These are phyloP conservation scores for Chydorus sphaericus DNA, from an alignment of 2,888 invertebrate genomes.

Conservation along the genomic window DNA sequence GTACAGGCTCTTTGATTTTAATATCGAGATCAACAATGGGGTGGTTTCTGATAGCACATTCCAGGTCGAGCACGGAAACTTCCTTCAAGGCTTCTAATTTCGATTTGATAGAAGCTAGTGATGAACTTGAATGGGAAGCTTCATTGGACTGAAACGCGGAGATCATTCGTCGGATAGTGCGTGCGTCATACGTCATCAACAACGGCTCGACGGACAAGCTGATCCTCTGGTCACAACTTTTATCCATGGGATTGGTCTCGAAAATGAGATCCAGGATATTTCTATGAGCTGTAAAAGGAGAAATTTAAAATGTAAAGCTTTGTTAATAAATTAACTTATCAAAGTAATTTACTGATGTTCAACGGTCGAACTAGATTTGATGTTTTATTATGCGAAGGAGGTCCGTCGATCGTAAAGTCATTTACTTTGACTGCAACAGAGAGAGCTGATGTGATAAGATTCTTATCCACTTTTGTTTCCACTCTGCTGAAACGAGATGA, in stretches of 20 bases:
- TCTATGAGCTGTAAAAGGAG: too few species aligned
- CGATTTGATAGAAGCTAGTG: slow-evolving; percentile 73
- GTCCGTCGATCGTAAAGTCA: too few species aligned
- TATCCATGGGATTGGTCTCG: slow-evolving; percentile 72
- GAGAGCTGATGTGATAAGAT: too few species aligned
- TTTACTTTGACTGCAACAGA: too few species aligned
- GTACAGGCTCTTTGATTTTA: slow-evolving; percentile 68
- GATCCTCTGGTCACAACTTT: slow-evolving; percentile 61
- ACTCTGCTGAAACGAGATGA: too few species aligned
- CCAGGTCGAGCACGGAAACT: slow-evolving; percentile 80
- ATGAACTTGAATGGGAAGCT: slow-evolving; percentile 58
- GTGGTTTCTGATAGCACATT: slow-evolving; percentile 77
- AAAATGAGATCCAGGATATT: slow-evolving; percentile 55
- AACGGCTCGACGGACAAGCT: slow-evolving; percentile 64
- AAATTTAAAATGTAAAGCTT: too few species aligned
- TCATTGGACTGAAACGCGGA: slow-evolving; percentile 69
- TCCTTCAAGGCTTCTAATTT: slow-evolving; percentile 74
- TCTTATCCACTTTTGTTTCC: too few species aligned
- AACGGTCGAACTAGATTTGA: too few species aligned
- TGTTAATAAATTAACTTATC: too few species aligned
- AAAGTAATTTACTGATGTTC: too few species aligned
- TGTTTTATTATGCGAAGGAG: too few species aligned
- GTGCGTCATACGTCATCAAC: slow-evolving; percentile 78
- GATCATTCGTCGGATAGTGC: slow-evolving; percentile 71
- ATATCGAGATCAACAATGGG: slow-evolving; percentile 53